Base-by-base conservation (phyloP, 2,888 invertebrate genomes). In the Villa cingulata region DNA sequence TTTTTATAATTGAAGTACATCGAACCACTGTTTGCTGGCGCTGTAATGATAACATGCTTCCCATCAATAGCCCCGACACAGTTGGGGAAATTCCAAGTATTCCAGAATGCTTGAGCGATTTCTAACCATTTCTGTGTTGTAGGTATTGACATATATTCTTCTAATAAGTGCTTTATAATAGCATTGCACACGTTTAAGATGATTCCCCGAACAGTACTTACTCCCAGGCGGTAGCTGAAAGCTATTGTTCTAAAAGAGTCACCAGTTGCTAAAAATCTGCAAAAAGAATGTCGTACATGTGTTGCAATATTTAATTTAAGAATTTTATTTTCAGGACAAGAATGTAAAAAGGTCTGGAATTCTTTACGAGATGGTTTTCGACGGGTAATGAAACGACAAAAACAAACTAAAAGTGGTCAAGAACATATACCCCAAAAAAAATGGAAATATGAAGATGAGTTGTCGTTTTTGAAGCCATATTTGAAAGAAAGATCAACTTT, bases 11-110 rank as follows among this genome's bases (percentile, higher is more conserved):
- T 59, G 36, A 39, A 53, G 42, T 41, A 58, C 15, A 42, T 7
- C 12, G 53, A 45, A 16, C 56, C 57, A 43, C 49, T 56, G 27
- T 57, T 51, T 40, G 46, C 10, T 20, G 58, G 56, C 20, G 50
- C 46, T 52, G 55, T 45, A 14, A 58, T 55, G 9, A 39, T 9
- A 14, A 58, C 47, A 40, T 59, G 57, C 44, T 56, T 59, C 1
- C 58, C 57, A 41, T 57, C 56, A 12, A 57, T 49, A 16, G 55
- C 52, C 10, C 56, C 55, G 3, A 54, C 45, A 42, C 58, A 59
- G 41, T 56, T 51, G 5, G 57, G 55, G 14, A 58, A 42, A 37
- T 57, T 53, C 54, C 57, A 58, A n/a, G 41, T 44, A 4, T 50
- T 37, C 37, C 43, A 45, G 48, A 57, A 59, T 29, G 53, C 50